These are phyloP conservation scores for Rhabdophis nuchalis DNA, from an alignment of 2,797 vertebrate genomes.

Conservation along the genomic window DNA sequence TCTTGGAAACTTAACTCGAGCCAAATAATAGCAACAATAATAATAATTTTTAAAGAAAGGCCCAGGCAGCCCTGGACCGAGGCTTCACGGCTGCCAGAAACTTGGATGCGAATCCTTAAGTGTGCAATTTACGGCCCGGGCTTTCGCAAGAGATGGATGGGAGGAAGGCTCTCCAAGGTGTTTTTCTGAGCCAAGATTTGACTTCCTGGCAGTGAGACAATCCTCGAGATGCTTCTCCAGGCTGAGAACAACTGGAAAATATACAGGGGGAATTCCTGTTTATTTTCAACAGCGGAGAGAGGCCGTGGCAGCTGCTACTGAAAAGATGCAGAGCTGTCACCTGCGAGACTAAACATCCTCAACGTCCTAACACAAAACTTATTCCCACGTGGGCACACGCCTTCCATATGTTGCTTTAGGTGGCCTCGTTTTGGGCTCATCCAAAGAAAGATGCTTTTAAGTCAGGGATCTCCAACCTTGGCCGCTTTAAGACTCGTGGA, in stretches of 20 bases:
- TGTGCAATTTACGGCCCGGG: background rate
- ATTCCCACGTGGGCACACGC: no score
- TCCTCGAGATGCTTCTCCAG: background rate
- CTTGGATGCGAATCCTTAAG: background rate
- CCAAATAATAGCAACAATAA: background rate
- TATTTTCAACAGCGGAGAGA: constrained; percentile 27
- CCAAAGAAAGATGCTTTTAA: background rate
- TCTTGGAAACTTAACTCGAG: constrained; percentile 46
- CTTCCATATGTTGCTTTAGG: background rate
- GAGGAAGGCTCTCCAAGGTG: no score
- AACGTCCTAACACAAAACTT: constrained; percentile 30
- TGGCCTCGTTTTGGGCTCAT: no score
- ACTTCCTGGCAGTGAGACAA: background rate
- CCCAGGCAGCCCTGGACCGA: background rate
- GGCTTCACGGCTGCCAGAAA: constrained; percentile 12
- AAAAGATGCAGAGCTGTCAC: constrained; percentile 59
- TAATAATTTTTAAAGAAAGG: background rate
- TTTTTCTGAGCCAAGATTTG: background rate
- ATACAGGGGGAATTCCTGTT: background rate
- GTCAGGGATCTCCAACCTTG: no score
- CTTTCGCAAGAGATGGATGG: background rate
- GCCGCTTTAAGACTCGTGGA: no score
- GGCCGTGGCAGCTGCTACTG: constrained; percentile 20
- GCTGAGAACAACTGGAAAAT: background rate
- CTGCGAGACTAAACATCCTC: constrained; percentile 50